Percentiles rank a stretch among this genome's conserved stretches.
Conservation (phyloP, 2,797 vertebrate species). For the Rhynchotus rufescens region DNA sequence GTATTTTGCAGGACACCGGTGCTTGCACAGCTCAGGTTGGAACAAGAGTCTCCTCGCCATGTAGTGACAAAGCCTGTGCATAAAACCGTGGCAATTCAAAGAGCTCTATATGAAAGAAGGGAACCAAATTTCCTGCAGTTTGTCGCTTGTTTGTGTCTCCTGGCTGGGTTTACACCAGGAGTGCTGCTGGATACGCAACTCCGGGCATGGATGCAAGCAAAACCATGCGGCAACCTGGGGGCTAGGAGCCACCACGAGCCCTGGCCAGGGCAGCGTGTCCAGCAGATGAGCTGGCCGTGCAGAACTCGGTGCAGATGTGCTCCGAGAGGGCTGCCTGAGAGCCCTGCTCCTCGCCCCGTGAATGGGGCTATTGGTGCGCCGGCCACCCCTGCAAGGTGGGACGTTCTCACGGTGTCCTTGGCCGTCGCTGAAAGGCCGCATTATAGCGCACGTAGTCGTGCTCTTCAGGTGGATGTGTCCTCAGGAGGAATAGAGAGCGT, state of each 20-base stretch:
- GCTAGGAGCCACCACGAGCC: background rate
- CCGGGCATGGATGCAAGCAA: rapidly evolving
- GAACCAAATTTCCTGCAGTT: too few relatives aligned
- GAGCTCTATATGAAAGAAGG: too few relatives aligned
- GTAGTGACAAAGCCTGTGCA: background rate
- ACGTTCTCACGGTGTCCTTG: background rate
- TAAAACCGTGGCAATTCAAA: background rate
- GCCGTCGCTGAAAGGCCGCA: rapidly evolving
- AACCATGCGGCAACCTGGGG: background rate
- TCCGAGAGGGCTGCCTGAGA: background rate
- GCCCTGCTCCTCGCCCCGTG: background rate
- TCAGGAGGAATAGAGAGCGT: background rate
- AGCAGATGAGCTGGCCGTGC: background rate
- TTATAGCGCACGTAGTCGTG: rapidly evolving
- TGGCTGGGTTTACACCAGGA: background rate
- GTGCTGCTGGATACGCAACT: background rate
- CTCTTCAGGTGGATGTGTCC: background rate
- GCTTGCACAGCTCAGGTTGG: background rate
- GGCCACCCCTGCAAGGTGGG: background rate
- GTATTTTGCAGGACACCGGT: rapidly evolving
- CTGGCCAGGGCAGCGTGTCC: too few relatives aligned
- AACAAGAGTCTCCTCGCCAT: rapidly evolving
- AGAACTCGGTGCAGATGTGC: too few relatives aligned
- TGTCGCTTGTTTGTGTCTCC: too few relatives aligned
- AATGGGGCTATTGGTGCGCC: rapidly evolving